A percentile compares a stretch with the other conserved stretches of the same genome.
phyloP scores from a whole-genome alignment of 2,797 vertebrate species.

The Gouania willdenowi region DNA sequence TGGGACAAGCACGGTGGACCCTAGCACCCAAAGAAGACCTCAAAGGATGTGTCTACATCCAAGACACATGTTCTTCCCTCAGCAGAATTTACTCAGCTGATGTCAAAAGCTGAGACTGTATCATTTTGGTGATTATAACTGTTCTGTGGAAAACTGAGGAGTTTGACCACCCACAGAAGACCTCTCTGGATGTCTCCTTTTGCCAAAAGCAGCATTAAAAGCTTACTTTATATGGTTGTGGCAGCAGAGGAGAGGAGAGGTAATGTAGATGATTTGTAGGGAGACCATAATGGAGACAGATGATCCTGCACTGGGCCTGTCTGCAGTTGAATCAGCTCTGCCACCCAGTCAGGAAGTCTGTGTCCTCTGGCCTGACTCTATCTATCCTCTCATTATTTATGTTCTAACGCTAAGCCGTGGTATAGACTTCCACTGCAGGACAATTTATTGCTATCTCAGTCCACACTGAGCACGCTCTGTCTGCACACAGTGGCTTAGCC shows the following conservation, averaged over 20 bases:
- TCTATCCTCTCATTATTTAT: slow-evolving; percentile 25
- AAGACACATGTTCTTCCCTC: slow-evolving; percentile 30
- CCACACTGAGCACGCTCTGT: background rate
- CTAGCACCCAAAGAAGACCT: slow-evolving; percentile 4
- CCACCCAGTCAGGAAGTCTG: slow-evolving; percentile 62
- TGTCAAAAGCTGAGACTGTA: slow-evolving; percentile 51
- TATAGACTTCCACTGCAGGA: slow-evolving; percentile 28
- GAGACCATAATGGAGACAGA: slow-evolving; percentile 64
- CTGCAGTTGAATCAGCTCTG: slow-evolving; percentile 65
- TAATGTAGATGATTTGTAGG: slow-evolving; percentile 67
- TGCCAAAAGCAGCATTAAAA: slow-evolving; percentile 66
- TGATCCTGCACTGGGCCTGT: slow-evolving; percentile 58
- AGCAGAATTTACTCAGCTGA: slow-evolving; percentile 66
- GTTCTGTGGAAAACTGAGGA: slow-evolving; percentile 45
- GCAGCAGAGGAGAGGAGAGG: slow-evolving; percentile 54
- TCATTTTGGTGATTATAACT: slow-evolving; percentile 56
- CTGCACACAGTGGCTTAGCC: background rate
- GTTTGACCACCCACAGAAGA: slow-evolving; percentile 67
- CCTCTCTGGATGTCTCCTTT: slow-evolving; percentile 32
- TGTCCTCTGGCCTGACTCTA: slow-evolving; percentile 25
- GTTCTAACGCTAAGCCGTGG: slow-evolving; percentile 20
- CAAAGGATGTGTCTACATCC: slow-evolving; percentile 37
- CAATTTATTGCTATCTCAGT: slow-evolving; percentile 12
- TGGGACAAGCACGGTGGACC: background rate
- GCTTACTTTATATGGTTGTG: slow-evolving; percentile 64